A percentile compares a stretch with the other conserved stretches of the same genome.
Conservation (phyloP, 2,113 vertebrate species). For the Morone chrysops region DNA sequence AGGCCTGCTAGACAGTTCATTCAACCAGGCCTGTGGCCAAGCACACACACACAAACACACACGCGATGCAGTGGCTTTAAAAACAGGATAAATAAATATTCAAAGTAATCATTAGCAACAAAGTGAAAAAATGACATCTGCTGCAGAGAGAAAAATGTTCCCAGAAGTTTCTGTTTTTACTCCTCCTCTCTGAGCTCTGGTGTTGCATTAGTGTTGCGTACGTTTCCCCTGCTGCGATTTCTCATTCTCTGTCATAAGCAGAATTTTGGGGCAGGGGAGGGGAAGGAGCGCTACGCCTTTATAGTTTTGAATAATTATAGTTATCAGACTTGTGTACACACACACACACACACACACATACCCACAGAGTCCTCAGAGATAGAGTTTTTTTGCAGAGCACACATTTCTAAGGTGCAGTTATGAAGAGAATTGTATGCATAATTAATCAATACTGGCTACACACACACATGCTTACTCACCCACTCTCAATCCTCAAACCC, state of each 20-base stretch:
- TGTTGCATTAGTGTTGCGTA: conserved; percentile 36
- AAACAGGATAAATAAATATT: not conserved
- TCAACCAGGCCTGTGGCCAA: not conserved
- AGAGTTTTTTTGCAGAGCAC: conserved; percentile 29
- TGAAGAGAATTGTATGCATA: conserved; percentile 50
- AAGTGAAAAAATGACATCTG: not conserved
- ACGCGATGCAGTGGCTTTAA: not conserved
- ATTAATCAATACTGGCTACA: conserved; percentile 30
- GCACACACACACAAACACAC: not conserved
- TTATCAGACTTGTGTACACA: conserved; percentile 21
- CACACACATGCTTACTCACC: not conserved
- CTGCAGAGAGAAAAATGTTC: not conserved
- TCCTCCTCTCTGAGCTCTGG: not conserved
- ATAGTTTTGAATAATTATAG: conserved; percentile 57
- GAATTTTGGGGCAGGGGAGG: not conserved
- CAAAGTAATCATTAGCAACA: not conserved
- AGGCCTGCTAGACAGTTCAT: conserved; percentile 1
- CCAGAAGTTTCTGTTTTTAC: not conserved
- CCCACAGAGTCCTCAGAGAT: conserved; percentile 17
- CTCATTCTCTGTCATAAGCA: conserved; percentile 47
- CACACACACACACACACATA: conserved; percentile 36
- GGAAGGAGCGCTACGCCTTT: conserved; percentile 22
- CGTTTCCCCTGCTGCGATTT: conserved; percentile 25
- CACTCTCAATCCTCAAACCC: not conserved
- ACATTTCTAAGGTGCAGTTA: conserved; percentile 40